Conservation (phyloP, 2,797 vertebrate species). For the Lepus townsendii region DNA sequence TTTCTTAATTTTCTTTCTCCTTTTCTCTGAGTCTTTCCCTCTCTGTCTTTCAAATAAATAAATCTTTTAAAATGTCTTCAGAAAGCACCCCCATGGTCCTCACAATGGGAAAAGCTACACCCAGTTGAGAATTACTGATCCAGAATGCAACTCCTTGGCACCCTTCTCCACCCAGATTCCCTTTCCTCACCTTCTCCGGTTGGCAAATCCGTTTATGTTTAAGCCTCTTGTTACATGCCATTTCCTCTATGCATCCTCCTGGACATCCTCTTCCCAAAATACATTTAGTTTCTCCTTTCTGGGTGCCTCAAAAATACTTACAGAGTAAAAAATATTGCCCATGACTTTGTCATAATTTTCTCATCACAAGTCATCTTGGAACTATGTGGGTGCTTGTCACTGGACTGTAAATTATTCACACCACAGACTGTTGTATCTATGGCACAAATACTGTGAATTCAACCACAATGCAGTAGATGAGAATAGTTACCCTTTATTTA, state of each 20-base stretch:
- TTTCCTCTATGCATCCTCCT: neutral
- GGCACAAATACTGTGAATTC: neutral
- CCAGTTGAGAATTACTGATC: neutral
- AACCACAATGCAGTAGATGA: neutral
- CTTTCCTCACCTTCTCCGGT: neutral
- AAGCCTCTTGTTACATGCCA: neutral
- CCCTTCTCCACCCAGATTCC: neutral
- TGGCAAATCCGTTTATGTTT: neutral
- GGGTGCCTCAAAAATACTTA: neutral
- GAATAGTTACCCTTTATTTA: neutral
- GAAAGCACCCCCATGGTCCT: neutral
- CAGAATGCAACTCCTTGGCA: neutral
- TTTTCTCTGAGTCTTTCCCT: too few species aligned
- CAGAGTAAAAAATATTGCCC: neutral
- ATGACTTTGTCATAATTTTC: neutral
- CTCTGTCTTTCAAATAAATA: too few species aligned
- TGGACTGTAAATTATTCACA: neutral
- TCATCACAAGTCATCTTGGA: neutral
- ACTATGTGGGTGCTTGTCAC: too few species aligned
- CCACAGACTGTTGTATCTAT: too few species aligned
- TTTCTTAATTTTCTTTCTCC: too few species aligned
- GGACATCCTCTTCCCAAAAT: neutral
- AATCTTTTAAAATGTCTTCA: neutral
- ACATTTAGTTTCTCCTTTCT: neutral
- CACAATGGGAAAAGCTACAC: neutral